Evolutionary conservation across 2,113 vertebrate species (phyloP), one percentile per base, ranked within the genome.

Genomic region (Ctenomys sociabilis): DNA sequence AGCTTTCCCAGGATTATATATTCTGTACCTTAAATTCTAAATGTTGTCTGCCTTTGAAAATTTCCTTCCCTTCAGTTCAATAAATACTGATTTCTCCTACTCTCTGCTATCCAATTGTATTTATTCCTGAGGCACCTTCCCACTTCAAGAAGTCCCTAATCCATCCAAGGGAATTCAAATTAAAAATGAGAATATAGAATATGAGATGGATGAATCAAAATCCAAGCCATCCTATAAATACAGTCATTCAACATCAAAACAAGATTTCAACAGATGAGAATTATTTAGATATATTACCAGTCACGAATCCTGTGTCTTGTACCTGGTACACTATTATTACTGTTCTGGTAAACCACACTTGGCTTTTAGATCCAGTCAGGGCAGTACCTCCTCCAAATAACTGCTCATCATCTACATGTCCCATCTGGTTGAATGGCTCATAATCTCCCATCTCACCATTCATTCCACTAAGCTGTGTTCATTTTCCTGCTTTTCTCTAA

Each of bases 11-110:
- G 37, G 37, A 80, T 52, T 80, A 93, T 9, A 86, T 64, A 49
- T 59, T 54, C 35, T 83, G 32, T 30, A 77, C 28, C 57, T 95
- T 88, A 52, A 91, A 40, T 90, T 95, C 52, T 93, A 59, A 57
- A 88, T 84, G 9, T 37, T 4, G 57, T 91, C 54, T 37, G 5
- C 35, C 30, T 87, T 14, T 70, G 17, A 63, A 22, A 52, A 78
- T 84, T 87, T 45, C 43, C 77, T 78, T 72, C 40, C 35, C 52
- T 66, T 91, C 26, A 45, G 78, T 90, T 86, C 54, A 92, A 8
- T 72, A 52, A 75, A 16, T 35, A 82, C 11, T 14, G 85, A 45
- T 52, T 88, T 59, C 8, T 57, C 63, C 37, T 52, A 4, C 35
- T 70, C 35, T 35, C 3, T 54, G 32, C 9, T 21, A 64, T 32